Conservation (phyloP, 1,140 invertebrate genomes). For the Pseudomyrmex dendroicus region DNA sequence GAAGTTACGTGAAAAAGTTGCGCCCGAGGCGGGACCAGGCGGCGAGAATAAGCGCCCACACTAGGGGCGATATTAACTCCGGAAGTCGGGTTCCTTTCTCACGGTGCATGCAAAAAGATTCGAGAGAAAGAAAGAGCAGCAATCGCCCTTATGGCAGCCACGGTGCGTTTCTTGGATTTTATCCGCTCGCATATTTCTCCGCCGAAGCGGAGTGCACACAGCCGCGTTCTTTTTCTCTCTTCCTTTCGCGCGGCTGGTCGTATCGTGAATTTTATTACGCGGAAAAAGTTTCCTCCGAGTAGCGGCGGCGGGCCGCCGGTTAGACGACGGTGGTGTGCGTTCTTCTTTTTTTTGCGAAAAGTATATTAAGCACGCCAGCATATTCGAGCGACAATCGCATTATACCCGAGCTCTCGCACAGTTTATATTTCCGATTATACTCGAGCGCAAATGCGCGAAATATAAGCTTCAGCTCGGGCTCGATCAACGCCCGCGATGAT, state of each 20-base stretch:
- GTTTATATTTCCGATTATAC: slow-evolving; percentile 55
- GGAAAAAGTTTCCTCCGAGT: slow-evolving; percentile 41
- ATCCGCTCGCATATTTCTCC: slow-evolving; percentile 42
- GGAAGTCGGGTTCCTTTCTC: slow-evolving; percentile 2
- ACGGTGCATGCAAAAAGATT: slow-evolving; percentile 30
- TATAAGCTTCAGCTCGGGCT: slow-evolving; percentile 6
- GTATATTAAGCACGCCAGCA: slow-evolving; percentile 47
- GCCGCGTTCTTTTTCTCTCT: background rate
- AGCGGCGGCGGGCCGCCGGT: background rate
- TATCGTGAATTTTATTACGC: slow-evolving; percentile 53
- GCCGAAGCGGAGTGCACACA: background rate
- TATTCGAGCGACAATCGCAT: slow-evolving; percentile 44
- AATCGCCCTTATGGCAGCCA: slow-evolving; percentile 34
- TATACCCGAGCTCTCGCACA: slow-evolving; percentile 26
- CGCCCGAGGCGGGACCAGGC: background rate
- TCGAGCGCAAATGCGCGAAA: background rate
- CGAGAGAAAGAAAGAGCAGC: slow-evolving; percentile 28
- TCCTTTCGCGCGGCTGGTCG: background rate
- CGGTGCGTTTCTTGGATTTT: slow-evolving; percentile 46
- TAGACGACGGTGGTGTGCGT: background rate
- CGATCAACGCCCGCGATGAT: slow-evolving; percentile 19
- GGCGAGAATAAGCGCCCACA: slow-evolving; percentile 16
- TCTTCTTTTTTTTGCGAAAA: slow-evolving; percentile 27
- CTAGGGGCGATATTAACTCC: slow-evolving; percentile 49
- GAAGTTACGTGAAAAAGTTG: slow-evolving; percentile 26